Percentiles rank a stretch among this genome's conserved stretches.
phyloP scores from a whole-genome alignment of 2,888 invertebrate genomes.

The Metacarcinus magister region DNA sequence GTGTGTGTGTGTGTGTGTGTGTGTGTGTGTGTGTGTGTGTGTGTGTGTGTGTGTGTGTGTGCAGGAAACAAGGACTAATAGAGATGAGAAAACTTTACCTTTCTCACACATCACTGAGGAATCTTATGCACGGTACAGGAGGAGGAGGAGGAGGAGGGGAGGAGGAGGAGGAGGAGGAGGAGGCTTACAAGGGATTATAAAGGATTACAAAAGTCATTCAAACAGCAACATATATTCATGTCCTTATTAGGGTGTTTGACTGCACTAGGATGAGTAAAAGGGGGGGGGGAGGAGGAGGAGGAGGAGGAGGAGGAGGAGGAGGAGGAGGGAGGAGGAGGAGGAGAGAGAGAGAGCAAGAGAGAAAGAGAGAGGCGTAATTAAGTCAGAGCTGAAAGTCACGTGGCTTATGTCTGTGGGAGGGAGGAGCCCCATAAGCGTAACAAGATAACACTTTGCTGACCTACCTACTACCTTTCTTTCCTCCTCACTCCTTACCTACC shows the following conservation, averaged over 20 bases:
- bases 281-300: too few species aligned
- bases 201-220: too few species aligned
- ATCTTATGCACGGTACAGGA: background rate
- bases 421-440: background rate
- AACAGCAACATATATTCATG: too few species aligned
- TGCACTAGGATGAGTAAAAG: too few species aligned
- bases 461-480: background rate
- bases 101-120: background rate
- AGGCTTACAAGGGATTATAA: background rate
- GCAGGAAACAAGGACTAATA: background rate
- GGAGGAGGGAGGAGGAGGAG: background rate
- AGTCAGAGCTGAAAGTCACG: background rate
- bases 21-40: too few species aligned
- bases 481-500: too few species aligned
- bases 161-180: background rate
- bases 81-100: background rate
- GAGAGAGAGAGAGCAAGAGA: background rate
- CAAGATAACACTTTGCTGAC: constrained; percentile 14
- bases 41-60: too few species aligned
- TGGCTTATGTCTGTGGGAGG: background rate
- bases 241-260: too few species aligned
- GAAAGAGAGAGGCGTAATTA: background rate
- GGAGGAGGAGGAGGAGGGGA: background rate
- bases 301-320: too few species aligned
- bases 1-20: too few species aligned